Percentiles rank a stretch among this genome's conserved stretches.
Evolutionary conservation across 30 jellyfish, hydroid and myxozoan species (phyloP).

Genomic region (Aurelia aurita complex sp. Pacific): DNA sequence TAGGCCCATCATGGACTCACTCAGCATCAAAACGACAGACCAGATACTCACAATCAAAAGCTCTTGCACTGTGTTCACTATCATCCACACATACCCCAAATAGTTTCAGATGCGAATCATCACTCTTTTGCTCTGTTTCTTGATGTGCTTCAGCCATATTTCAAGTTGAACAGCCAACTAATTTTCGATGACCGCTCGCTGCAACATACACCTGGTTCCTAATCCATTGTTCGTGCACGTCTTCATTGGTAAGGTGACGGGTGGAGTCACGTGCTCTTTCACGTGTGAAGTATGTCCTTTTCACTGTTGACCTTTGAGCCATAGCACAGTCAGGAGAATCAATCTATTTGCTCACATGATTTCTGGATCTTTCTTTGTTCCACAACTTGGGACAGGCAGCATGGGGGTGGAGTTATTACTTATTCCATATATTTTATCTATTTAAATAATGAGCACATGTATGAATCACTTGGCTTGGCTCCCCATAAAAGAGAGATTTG

Average conservation of each 20-base stretch:
- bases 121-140: conserved; percentile 42
- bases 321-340: not conserved
- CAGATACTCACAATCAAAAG: conserved; percentile 79
- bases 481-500: too few species aligned
- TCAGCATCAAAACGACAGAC: not conserved
- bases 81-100: conserved; percentile 86
- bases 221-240: too few species aligned
- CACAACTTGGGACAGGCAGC: not conserved
- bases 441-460: too few species aligned
- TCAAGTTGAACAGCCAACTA: not conserved
- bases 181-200: too few species aligned
- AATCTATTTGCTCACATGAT: not conserved
- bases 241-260: not conserved
- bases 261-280: not conserved
- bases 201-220: too few species aligned
- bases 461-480: too few species aligned
- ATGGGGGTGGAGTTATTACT: too few species aligned
- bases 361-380: not conserved
- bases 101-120: conserved; percentile 43
- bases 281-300: not conserved
- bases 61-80: conserved; percentile 75
- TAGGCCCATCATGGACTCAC: not conserved
- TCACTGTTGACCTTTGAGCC: not conserved
- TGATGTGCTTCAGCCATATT: conserved; percentile 55
- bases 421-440: too few species aligned